Evolutionary conservation across 2,113 vertebrate species (phyloP).

Genomic region (Edolisoma coerulescens): DNA sequence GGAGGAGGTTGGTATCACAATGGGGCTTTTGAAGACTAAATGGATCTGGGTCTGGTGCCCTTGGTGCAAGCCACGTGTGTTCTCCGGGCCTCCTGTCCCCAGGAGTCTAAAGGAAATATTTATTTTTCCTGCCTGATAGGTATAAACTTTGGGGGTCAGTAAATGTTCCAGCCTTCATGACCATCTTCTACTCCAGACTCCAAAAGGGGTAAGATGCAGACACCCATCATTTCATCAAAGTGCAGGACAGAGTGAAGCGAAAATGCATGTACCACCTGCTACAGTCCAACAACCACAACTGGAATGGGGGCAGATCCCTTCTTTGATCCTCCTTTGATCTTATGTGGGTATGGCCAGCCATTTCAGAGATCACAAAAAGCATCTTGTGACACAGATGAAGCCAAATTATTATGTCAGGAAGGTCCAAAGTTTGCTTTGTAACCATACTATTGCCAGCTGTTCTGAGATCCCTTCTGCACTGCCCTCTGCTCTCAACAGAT

Average conservation of each 20-base stretch:
- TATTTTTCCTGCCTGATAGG: background rate
- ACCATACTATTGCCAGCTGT: background rate
- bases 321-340: background rate
- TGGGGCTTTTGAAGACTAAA: background rate
- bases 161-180: background rate
- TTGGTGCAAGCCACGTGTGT: background rate
- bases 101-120: background rate
- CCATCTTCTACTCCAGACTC: background rate
- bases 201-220: background rate
- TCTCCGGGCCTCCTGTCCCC: background rate
- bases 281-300: background rate
- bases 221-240: background rate
- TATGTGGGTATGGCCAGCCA: background rate
- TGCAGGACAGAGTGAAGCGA: background rate
- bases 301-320: background rate
- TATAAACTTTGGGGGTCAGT: background rate
- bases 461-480: background rate
- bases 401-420: background rate
- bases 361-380: background rate
- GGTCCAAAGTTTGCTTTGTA: background rate
- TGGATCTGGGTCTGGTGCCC: background rate
- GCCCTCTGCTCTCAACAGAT: background rate
- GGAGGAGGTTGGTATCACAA: background rate
- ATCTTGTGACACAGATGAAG: background rate
- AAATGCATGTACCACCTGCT: background rate